Conservation (phyloP, 2,888 invertebrate genomes). For the Acanthosepion pharaonis region DNA sequence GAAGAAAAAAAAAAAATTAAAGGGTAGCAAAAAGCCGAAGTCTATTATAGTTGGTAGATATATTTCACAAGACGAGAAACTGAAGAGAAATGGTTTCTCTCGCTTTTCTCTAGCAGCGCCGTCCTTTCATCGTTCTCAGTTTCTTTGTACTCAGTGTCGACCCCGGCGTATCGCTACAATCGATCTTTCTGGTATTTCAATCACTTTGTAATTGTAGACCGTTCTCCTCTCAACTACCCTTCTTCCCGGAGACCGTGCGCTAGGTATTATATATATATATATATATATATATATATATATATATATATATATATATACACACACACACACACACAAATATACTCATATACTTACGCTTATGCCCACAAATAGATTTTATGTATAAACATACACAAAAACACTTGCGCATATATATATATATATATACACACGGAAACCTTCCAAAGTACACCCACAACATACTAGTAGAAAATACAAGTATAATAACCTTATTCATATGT, state of each 20-base stretch:
- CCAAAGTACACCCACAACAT: too few relatives aligned
- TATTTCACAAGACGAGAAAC: not conserved
- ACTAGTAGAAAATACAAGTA: too few relatives aligned
- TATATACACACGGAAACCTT: too few relatives aligned
- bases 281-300: too few relatives aligned
- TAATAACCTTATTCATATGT: too few relatives aligned
- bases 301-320: too few relatives aligned
- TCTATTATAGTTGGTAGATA: not conserved
- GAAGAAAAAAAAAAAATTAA: not conserved
- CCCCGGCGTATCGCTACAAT: not conserved
- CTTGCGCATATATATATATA: too few relatives aligned
- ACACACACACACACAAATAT: too few relatives aligned
- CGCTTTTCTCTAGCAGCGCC: not conserved
- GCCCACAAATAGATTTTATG: too few relatives aligned
- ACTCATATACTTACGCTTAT: too few relatives aligned
- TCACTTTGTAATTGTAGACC: constrained; percentile 17
- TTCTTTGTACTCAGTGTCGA: not conserved
- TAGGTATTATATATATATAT: too few relatives aligned
- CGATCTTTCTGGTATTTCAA: not conserved
- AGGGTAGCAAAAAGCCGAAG: not conserved
- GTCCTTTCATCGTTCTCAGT: not conserved
- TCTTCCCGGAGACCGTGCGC: not conserved
- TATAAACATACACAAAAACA: too few relatives aligned
- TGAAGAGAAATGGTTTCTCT: not conserved
- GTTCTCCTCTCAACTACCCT: not conserved